A percentile compares a stretch with the other conserved stretches of the same genome.
phyloP scores from a whole-genome alignment of 2,888 invertebrate genomes.

The Lycia hirtaria region DNA sequence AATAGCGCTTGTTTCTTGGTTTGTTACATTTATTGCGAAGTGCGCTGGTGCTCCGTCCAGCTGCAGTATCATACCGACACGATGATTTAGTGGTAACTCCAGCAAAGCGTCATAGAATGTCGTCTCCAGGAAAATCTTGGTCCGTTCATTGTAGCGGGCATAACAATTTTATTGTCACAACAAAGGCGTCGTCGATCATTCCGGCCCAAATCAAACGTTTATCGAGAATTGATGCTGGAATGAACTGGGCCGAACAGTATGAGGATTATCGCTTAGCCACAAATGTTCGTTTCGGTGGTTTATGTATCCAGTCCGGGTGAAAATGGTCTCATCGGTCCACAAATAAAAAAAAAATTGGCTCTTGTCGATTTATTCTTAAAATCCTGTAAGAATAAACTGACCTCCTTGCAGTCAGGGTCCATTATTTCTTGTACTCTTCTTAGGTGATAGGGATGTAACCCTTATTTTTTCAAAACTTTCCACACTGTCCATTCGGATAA shows the following conservation, averaged over 20 bases:
- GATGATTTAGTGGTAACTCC: slow-evolving; percentile 7
- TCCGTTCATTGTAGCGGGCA: slow-evolving; percentile 24
- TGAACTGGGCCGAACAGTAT: slow-evolving; percentile 14
- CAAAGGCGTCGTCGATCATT: slow-evolving; percentile 10
- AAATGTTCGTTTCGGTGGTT: slow-evolving; percentile 25
- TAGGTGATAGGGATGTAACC: slow-evolving; percentile 25
- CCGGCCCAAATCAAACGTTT: slow-evolving; percentile 28
- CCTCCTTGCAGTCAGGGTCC: slow-evolving; percentile 16
- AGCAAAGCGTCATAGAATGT: not conserved
- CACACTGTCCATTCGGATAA: slow-evolving; percentile 21
- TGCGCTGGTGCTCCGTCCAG: slow-evolving; percentile 18
- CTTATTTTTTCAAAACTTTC: slow-evolving; percentile 25
- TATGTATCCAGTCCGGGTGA: slow-evolving; percentile 17
- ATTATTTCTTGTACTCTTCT: slow-evolving; percentile 22
- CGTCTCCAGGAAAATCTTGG: slow-evolving; percentile 15
- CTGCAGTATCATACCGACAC: slow-evolving; percentile 9
- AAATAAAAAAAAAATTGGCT: slow-evolving; percentile 8
- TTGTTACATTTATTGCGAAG: slow-evolving; percentile 13
- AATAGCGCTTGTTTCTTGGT: slow-evolving; percentile 7
- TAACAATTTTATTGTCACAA: slow-evolving; percentile 18
- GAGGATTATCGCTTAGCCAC: slow-evolving; percentile 18
- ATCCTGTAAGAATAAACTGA: slow-evolving; percentile 22
- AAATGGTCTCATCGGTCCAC: slow-evolving; percentile 18
- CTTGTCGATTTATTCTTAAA: not conserved
- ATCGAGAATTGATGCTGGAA: slow-evolving; percentile 23